Evolutionary conservation across 1,140 invertebrate genomes (phyloP), one percentile per base, ranked within the genome.

Genomic region (Bombus terrestris): DNA sequence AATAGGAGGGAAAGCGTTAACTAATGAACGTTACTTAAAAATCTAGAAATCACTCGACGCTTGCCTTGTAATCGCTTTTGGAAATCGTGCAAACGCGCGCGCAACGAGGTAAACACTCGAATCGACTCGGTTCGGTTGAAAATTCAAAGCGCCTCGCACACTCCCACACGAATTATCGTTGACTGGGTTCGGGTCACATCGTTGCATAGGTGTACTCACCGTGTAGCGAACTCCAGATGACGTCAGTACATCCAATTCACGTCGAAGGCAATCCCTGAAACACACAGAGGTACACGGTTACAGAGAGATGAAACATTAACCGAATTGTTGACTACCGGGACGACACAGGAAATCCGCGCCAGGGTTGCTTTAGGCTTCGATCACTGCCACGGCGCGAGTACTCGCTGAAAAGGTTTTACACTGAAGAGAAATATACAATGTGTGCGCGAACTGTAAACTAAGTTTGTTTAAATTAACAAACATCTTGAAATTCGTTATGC

Each of bases 221-320:
- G 90, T 83, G 80, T 75, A 73, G 68, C 59, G 69, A 89, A 78
- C 76, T 91, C 79, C 85, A 69, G 76, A 78, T 78, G 87, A 91
- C 85, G 87, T 90, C 85, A 87, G 73, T 84, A 76, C 87, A 89
- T 87, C 90, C 87, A 86, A 91, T 89, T 87, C 89, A 43, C 73
- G 76, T 81, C 83, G 86, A 87, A 86, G 75, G 86, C 83, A 90
- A 89, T 87, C 80, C 89, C 89, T 91, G 83, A n/a, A 91, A 89
- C 89, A 91, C 28, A 89, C 43, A 72, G 68, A 77, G 18, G 25
- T 59, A 53, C 53, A 68, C 28, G 37, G 35, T 78, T 79, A 43
- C 68, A 85, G n/a, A 22, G 78, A 66, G 64, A 75, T 66, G 84
- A 66, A 85, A 69, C 47, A 62, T 88, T 90, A 90, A 83, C 69